Evolutionary conservation across 2,113 vertebrate species (phyloP).

Genomic region (Agapornis roseicollis): DNA sequence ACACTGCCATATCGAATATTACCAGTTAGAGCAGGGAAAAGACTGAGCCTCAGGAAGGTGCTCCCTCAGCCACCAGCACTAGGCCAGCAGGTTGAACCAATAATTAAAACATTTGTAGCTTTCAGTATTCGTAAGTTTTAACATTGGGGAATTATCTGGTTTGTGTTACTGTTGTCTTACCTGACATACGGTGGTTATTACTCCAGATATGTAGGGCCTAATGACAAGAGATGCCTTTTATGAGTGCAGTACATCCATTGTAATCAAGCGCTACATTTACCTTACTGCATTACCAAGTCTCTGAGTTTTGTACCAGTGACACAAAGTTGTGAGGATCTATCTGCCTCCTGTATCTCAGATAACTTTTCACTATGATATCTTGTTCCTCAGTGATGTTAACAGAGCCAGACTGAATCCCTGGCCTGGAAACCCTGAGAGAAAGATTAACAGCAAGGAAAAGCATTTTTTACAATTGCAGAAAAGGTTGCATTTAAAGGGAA

Average conservation of each 20-base stretch:
- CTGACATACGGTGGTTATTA: constrained; percentile 3
- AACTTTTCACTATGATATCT: background rate
- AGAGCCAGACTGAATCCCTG: background rate
- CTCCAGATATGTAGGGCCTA: background rate
- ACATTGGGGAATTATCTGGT: background rate
- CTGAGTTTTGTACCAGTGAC: constrained; percentile 33
- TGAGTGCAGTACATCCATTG: background rate
- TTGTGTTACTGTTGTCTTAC: background rate
- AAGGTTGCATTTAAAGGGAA: background rate
- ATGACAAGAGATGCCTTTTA: background rate
- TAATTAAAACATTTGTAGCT: background rate
- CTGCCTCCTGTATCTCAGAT: background rate
- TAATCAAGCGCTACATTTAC: background rate
- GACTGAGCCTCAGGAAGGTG: background rate
- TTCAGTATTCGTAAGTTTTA: background rate
- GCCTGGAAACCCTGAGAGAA: background rate
- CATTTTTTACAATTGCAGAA: background rate
- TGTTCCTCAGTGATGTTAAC: background rate
- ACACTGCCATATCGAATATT: background rate
- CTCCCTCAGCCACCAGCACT: background rate
- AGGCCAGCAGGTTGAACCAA: background rate
- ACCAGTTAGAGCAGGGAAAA: background rate
- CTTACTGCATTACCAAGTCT: background rate
- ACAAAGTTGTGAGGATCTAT: background rate
- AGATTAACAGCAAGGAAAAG: background rate